phyloP scores from a whole-genome alignment of 2,113 vertebrate species.

The Bubalus kerabau region DNA sequence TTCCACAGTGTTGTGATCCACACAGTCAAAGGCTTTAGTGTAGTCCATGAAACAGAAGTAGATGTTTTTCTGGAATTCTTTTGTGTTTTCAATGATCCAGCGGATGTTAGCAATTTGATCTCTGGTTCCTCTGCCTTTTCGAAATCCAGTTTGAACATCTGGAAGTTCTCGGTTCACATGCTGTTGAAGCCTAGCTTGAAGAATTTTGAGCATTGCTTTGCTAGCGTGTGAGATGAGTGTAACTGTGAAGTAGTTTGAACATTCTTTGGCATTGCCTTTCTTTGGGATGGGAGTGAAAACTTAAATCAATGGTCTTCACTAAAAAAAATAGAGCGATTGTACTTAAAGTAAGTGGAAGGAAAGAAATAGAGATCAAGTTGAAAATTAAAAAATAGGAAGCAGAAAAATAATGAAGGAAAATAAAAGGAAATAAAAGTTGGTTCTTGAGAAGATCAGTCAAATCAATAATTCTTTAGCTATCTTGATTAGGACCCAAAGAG shows the following conservation, averaged over 20 bases:
- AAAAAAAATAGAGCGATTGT: neutral
- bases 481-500: neutral
- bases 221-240: neutral
- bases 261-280: neutral
- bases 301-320: neutral
- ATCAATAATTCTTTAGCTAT: neutral
- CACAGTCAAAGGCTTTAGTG: neutral
- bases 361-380: neutral
- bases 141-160: neutral
- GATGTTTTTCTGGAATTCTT: neutral
- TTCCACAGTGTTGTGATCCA: neutral
- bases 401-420: neutral
- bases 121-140: neutral
- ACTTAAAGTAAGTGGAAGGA: neutral
- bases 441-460: neutral
- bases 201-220: neutral
- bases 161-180: neutral
- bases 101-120: neutral
- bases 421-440: neutral
- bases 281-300: neutral
- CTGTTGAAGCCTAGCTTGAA: neutral
- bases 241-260: neutral
- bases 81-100: neutral
- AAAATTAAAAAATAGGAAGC: neutral
- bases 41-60: neutral